Percentiles rank a stretch among this genome's conserved stretches.
These are phyloP conservation scores for Heterochromis multidens DNA, from an alignment of 2,113 vertebrate species.

Conservation along the genomic window DNA sequence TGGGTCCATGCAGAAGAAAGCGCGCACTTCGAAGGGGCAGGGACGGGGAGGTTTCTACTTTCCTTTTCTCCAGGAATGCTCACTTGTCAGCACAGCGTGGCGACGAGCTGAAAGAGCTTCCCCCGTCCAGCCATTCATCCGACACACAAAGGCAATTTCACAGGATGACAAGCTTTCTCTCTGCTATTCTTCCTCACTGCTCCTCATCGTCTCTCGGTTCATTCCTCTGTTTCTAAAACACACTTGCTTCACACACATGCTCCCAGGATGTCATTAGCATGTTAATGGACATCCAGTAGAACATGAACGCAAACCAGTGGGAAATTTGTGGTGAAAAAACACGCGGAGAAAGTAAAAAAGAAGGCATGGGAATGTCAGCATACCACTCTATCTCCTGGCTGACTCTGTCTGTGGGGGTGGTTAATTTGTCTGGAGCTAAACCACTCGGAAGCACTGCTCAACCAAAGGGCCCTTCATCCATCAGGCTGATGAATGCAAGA, in stretches of 20 bases:
- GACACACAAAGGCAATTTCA: conserved; percentile 71
- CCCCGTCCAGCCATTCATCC: conserved; percentile 51
- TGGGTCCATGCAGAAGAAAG: not conserved
- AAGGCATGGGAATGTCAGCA: conserved; percentile 42
- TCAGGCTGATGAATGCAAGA: not conserved
- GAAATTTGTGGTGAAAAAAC: conserved; percentile 21
- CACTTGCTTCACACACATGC: conserved; percentile 6
- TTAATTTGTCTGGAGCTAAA: not conserved
- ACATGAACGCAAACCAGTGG: conserved; percentile 46
- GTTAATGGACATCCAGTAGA: conserved; percentile 53
- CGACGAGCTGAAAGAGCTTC: conserved; percentile 19
- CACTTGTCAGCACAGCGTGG: conserved; percentile 52
- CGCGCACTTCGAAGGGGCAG: not conserved
- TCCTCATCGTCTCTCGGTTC: not conserved
- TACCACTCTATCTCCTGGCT: not conserved
- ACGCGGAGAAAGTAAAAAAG: not conserved
- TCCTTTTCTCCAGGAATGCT: conserved; percentile 53
- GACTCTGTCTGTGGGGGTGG: not conserved
- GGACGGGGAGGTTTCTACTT: not conserved
- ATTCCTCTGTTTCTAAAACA: not conserved
- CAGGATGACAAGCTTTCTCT: conserved; percentile 42
- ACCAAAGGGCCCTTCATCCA: not conserved
- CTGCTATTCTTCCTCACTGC: conserved; percentile 5
- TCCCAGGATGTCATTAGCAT: conserved; percentile 65
- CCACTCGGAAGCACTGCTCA: not conserved